These are phyloP conservation scores for Verasper variegatus DNA, from an alignment of 2,113 vertebrate genomes.

Conservation along the genomic window DNA sequence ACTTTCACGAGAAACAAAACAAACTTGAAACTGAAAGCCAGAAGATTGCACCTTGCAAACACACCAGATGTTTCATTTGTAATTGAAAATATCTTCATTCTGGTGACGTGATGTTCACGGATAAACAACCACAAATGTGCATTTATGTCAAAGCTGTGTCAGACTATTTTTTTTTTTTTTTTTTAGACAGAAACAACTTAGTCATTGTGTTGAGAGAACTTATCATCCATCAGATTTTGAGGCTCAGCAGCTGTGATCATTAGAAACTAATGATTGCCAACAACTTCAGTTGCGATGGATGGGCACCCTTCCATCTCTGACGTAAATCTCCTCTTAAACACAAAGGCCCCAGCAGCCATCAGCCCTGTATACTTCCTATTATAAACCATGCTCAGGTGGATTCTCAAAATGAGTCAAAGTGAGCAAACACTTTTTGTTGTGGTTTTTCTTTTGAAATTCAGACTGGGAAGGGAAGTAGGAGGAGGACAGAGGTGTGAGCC, in stretches of 20 bases:
- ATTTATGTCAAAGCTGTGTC: not conserved
- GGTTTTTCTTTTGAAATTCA: not conserved
- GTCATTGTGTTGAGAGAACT: not conserved
- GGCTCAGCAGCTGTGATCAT: slow-evolving; percentile 23
- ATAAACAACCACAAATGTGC: not conserved
- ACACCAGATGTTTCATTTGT: not conserved
- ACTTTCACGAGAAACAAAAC: not conserved
- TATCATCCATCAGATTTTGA: slow-evolving; percentile 7
- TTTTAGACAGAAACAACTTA: not conserved
- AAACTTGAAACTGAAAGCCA: not conserved
- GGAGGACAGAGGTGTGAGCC: slow-evolving; percentile 16
- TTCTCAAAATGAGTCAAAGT: slow-evolving; percentile 6
- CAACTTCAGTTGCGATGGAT: slow-evolving; percentile 34
- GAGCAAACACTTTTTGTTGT: slow-evolving; percentile 3
- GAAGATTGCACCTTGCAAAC: not conserved
- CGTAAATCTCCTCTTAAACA: slow-evolving; percentile 57
- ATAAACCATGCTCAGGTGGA: not conserved
- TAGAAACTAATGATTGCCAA: slow-evolving; percentile 26
- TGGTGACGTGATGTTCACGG: not conserved
- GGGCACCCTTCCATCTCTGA: slow-evolving; percentile 32
- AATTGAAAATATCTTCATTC: not conserved
- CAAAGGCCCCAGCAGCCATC: slow-evolving; percentile 32
- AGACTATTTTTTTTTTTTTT: slow-evolving; percentile 10
- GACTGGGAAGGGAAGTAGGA: not conserved
- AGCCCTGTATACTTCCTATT: not conserved